phyloP scores from a whole-genome alignment of 37 sponge, comb jelly and placozoan genomes.

The Ianthella basta region DNA sequence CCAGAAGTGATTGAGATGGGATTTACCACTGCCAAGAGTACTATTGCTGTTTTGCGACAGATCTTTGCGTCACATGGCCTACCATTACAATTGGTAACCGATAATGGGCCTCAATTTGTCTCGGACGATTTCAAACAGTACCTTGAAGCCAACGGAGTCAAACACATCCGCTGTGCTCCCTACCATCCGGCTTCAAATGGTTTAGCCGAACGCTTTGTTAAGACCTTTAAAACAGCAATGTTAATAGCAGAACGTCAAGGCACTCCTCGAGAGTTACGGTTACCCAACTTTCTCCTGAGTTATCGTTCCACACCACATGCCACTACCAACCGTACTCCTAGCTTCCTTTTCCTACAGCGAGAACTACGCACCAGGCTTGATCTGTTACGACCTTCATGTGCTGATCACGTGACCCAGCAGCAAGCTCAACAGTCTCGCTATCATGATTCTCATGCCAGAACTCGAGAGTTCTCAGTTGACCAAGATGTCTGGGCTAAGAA shows the following conservation, averaged over 20 bases:
- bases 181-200: constrained; percentile 63
- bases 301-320: constrained; percentile 40
- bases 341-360: constrained; percentile 30
- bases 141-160: constrained; percentile 33
- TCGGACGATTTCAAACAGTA: constrained; percentile 34
- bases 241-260: background rate
- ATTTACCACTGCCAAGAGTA: background rate
- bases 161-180: constrained; percentile 41
- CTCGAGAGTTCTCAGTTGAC: background rate
- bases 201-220: constrained; percentile 45
- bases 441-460: background rate
- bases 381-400: background rate
- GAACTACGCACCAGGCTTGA: background rate
- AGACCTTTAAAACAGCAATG: constrained; percentile 41
- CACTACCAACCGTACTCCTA: constrained; percentile 42
- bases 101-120: constrained; percentile 26
- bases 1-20: constrained; percentile 14
- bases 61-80: constrained; percentile 21
- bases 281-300: constrained; percentile 25
- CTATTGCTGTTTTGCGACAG: constrained; percentile 11
- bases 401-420: background rate
- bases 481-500: background rate
- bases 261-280: background rate
- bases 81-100: constrained; percentile 55
- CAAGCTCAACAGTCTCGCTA: background rate